Base-by-base conservation (phyloP, 1,140 invertebrate genomes). In the Harpegnathos saltator region DNA sequence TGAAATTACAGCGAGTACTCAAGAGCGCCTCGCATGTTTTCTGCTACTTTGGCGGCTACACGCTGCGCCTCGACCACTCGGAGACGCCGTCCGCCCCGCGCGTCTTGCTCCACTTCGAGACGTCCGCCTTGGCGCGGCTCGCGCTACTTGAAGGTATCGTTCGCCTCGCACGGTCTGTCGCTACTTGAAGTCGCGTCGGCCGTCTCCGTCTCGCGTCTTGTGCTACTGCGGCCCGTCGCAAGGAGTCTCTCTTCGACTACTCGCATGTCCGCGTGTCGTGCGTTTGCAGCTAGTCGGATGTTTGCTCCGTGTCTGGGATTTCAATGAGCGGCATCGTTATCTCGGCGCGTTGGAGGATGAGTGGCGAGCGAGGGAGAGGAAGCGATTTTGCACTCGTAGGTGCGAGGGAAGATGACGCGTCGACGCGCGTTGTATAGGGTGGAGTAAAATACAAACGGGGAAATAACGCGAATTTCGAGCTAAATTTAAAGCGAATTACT, bases 401-500 rank as follows among this genome's bases (percentile, higher is more conserved):
- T 15, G 5, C 4, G 48, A n/a, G n/a, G 29, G 33, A 58, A 5
- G 14, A 19, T 56, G 5, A 0, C 19, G n/a, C n/a, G 19, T 26
- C 29, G 26, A 24, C 17, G 15, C 58, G 11, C 22, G 11, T 9
- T 38, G 11, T 50, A 19, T 66, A 56, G 44, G 3, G n/a, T 12
- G 54, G 11, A 63, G 69, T 78, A 17, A 78, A 78, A 69, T 33
- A 33, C 56, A 58, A 78, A 78, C 22, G 50, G 63, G 50, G 29
- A 66, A 78, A 78, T 78, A 68, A 56, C 62, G 44, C 19, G 74
- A 78, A 44, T 68, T 50, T 68, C 29, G 19, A n/a, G 29, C 38
- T 78, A 56, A 78, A 56, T 78, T 78, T 66, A 68, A 68, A 68
- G 19, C 22, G 26, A 77, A 38, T 26, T 15, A 15, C 61, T 75